Percentiles rank a stretch among this genome's conserved stretches.
Evolutionary conservation across 2,797 vertebrate species (phyloP).

Genomic region (Malurus splendens): DNA sequence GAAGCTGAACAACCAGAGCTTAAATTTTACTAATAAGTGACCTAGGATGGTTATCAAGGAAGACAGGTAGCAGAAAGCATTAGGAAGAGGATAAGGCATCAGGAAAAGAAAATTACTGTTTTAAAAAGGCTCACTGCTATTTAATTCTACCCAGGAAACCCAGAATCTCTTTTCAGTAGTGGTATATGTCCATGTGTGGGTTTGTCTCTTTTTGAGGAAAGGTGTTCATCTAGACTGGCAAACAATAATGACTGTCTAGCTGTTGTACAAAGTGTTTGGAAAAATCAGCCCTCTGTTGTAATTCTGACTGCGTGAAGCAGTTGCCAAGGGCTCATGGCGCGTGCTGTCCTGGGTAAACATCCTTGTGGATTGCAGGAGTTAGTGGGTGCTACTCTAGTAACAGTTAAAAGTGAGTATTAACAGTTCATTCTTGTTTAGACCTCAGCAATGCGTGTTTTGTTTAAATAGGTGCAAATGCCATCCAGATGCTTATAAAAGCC

Average conservation of each 20-base stretch:
- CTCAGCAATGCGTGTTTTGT: constrained; percentile 76
- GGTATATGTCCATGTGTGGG: rapidly evolving
- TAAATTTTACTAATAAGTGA: background rate
- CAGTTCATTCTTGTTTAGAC: constrained; percentile 77
- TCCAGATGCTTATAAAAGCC: constrained; percentile 81
- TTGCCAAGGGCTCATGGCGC: background rate
- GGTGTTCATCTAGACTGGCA: background rate
- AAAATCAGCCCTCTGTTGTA: background rate
- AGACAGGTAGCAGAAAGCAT: background rate
- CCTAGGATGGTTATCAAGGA: background rate
- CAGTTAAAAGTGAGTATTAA: constrained; percentile 78
- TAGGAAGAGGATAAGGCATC: background rate
- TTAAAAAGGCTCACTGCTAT: background rate
- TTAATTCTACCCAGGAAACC: background rate
- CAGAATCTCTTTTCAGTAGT: background rate
- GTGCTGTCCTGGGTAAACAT: constrained; percentile 55
- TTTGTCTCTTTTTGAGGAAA: background rate
- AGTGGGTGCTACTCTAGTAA: constrained; percentile 76
- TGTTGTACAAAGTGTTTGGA: background rate
- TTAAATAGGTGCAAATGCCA: constrained; percentile 85
- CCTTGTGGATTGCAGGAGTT: constrained; percentile 62
- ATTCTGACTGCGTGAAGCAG: background rate
- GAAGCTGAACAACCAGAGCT: background rate
- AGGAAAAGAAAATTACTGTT: background rate
- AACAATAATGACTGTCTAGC: background rate